phyloP scores from a whole-genome alignment of 2,888 invertebrate genomes.

The Oscheius myriophilus region DNA sequence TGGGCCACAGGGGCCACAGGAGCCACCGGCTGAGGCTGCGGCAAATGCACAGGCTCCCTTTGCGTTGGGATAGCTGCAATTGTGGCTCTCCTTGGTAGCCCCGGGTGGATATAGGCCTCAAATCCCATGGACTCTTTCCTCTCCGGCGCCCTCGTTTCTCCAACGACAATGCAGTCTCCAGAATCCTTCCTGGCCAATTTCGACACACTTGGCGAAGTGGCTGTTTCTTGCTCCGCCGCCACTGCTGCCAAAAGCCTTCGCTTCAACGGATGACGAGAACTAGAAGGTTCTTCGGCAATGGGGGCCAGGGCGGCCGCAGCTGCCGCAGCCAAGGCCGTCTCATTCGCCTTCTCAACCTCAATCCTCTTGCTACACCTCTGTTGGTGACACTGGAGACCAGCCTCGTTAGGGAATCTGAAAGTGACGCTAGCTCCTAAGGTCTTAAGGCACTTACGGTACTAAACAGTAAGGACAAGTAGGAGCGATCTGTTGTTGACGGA shows the following conservation, averaged over 20 bases:
- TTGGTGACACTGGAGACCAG: constrained; percentile 64
- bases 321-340: background rate
- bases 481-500: constrained; percentile 36
- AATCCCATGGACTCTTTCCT: constrained; percentile 2
- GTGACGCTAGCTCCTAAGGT: constrained; percentile 26
- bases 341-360: constrained; percentile 38
- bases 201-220: background rate
- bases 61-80: constrained; percentile 14
- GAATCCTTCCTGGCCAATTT: constrained; percentile 28
- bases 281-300: background rate
- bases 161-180: constrained; percentile 26
- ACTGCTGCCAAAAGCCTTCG: constrained; percentile 28
- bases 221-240: constrained; percentile 5
- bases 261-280: constrained; percentile 31
- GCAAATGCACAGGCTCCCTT: background rate
- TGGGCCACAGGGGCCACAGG: background rate
- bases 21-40: background rate
- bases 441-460: constrained; percentile 35
- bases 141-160: constrained; percentile 8
- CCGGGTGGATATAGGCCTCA: constrained; percentile 17
- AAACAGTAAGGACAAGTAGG: constrained; percentile 47
- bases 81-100: constrained; percentile 17
- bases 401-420: constrained; percentile 65
- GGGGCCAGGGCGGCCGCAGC: background rate
- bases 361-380: constrained; percentile 55